Percentiles rank a stretch among this genome's conserved stretches.
phyloP scores from a whole-genome alignment of 2,113 vertebrate genomes.

The Halcyon malimbica region DNA sequence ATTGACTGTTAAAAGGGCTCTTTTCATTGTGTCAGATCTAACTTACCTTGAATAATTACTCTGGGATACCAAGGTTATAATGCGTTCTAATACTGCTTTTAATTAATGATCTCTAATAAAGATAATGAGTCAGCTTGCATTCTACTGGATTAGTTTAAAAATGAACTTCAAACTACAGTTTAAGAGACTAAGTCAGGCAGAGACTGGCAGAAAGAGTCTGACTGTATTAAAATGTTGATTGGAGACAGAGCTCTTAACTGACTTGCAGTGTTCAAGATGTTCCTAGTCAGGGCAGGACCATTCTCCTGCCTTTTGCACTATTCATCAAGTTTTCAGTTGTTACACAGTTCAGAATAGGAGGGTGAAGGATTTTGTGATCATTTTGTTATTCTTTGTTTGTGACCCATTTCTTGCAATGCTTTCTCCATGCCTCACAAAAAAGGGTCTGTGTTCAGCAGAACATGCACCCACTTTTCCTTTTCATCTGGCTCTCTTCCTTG shows the following conservation, averaged over 20 bases:
- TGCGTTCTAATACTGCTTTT: neutral
- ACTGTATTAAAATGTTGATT: fast-evolving
- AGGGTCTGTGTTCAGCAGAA: neutral
- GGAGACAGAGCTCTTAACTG: neutral
- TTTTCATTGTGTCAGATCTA: neutral
- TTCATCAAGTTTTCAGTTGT: neutral
- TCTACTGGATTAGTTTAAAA: neutral
- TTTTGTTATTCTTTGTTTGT: neutral
- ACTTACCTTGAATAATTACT: neutral
- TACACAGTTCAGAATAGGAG: neutral
- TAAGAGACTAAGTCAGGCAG: neutral
- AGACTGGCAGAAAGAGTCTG: neutral
- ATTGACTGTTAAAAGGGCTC: neutral
- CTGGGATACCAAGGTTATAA: neutral
- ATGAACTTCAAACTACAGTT: neutral
- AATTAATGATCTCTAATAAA: slow-evolving; percentile 1
- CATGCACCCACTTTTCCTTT: neutral
- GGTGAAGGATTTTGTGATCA: neutral
- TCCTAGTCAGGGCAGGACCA: neutral
- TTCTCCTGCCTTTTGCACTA: neutral
- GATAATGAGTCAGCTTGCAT: neutral
- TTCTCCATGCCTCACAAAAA: neutral
- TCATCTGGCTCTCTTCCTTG: neutral
- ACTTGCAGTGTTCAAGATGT: neutral
- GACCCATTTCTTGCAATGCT: neutral